A percentile compares a stretch with the other conserved stretches of the same genome.
phyloP scores from a whole-genome alignment of 2,797 vertebrate species.

The Ceryle rudis region DNA sequence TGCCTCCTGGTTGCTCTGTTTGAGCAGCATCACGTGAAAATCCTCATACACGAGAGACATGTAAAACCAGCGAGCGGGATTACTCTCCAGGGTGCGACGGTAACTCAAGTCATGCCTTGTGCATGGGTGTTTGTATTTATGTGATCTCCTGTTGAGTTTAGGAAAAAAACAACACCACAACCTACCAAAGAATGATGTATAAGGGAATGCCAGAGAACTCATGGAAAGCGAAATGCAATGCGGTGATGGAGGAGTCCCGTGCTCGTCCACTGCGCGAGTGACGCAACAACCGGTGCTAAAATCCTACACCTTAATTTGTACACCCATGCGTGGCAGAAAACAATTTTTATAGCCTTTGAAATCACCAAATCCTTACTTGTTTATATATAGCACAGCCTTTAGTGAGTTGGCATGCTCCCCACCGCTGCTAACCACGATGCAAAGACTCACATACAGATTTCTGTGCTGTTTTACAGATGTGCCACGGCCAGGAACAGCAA shows the following conservation, averaged over 20 bases:
- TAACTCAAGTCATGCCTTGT: conserved; percentile 64
- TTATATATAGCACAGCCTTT: not conserved
- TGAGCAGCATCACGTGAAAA: conserved; percentile 76
- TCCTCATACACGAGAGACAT: conserved; percentile 71
- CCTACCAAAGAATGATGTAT: not conserved
- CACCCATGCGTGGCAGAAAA: not conserved
- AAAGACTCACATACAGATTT: not conserved
- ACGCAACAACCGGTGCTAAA: not conserved
- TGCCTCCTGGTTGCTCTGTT: conserved; percentile 73
- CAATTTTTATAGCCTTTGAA: not conserved
- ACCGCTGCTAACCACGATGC: not conserved
- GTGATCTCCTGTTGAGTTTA: conserved; percentile 32
- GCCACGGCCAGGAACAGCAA: not conserved
- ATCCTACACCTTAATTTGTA: not conserved
- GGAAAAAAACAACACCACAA: conserved; percentile 51
- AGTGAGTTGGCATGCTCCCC: not conserved
- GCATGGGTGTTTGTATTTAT: conserved; percentile 44
- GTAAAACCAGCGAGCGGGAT: conserved; percentile 70
- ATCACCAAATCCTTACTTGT: not conserved
- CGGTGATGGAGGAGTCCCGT: not conserved
- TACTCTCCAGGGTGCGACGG: conserved; percentile 68
- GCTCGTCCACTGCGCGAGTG: fast-evolving
- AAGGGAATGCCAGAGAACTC: not conserved
- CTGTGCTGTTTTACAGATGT: not conserved
- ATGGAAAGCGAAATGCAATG: not conserved